These are phyloP conservation scores for Pseudorhiza aurosa DNA, from an alignment of 30 jellyfish, hydroid and myxozoan species.

Conservation along the genomic window DNA sequence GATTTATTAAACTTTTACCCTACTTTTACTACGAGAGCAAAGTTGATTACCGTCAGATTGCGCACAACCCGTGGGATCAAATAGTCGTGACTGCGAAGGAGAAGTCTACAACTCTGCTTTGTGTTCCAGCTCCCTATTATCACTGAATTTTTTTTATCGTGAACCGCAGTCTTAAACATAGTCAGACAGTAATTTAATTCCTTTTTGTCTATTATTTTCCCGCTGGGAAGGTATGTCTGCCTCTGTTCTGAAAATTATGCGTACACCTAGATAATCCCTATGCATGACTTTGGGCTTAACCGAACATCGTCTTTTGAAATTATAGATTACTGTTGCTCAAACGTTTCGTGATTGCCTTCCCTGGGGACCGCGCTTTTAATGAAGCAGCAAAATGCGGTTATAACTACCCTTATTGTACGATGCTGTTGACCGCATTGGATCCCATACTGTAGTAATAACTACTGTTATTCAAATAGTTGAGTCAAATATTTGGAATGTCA, in stretches of 20 bases:
- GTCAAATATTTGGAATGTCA: constrained; percentile 10
- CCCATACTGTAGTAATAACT: not conserved
- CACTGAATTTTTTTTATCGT: not conserved
- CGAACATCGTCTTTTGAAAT: not conserved
- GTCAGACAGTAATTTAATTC: constrained; percentile 9
- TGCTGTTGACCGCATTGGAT: not conserved
- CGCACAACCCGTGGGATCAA: too few species aligned
- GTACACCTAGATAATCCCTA: constrained; percentile 5
- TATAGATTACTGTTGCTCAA: not conserved
- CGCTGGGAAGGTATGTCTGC: constrained; percentile 8
- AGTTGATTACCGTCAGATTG: too few species aligned
- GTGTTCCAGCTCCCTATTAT: not conserved
- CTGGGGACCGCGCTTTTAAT: not conserved
- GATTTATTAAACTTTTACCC: not conserved
- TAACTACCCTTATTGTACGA: not conserved
- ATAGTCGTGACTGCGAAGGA: too few species aligned
- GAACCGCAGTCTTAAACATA: not conserved
- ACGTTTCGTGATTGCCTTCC: not conserved
- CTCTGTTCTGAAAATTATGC: not conserved
- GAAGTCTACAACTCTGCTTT: not conserved
- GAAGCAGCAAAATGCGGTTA: not conserved
- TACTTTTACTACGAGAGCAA: too few species aligned
- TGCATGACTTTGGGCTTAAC: constrained; percentile 3
- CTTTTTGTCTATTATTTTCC: not conserved
- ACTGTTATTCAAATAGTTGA: not conserved